Evolutionary conservation across 2,113 vertebrate species (phyloP), one percentile per base, ranked within the genome.

Genomic region (Hippocampus zosterae): DNA sequence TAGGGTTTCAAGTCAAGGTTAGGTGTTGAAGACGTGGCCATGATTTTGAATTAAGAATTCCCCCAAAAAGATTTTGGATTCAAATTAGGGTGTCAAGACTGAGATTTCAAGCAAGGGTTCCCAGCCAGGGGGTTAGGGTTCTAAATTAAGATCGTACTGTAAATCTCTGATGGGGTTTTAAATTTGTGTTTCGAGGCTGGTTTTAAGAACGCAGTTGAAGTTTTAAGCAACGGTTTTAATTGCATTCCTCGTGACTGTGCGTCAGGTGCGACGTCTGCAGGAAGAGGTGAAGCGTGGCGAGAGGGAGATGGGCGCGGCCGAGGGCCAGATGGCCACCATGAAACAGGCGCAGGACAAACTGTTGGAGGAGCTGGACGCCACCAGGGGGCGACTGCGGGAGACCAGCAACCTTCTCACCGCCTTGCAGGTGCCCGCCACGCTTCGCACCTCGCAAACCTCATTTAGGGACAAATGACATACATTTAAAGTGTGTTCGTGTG

Each of bases 321-420:
- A 96, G 82, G 94, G 93, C 15, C 94, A 96, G 80, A 96, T 99
- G 80, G 93, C 91, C 69, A 94, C 85, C 37, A 93, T 99, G 82
- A 96, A 97, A 74, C 94, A 96, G 79, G 93, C 95, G 37, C 96
- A 97, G 85, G 93, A 95, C 89, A 96, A 94, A 78, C 94, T 99
- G 70, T 94, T 97, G 70, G 94, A 95, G 70, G 97, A 99, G 74
- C 88, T 98, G 23, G 95, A 98, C n/a, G 87, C 94, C 68, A 96
- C 96, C 7, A 92, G 94, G 85, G 92, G 89, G 77, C 92, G 93
- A 48, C 91, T 99, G 66, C 91, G 95, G 74, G 96, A 98, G 82
- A 95, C 96, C 78, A 95, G 94, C 81, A 96, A 97, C 88, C 93
- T 95, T n/a, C 89, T 98, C 19, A 92, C 93, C 12, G 93, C 94